A percentile compares a stretch with the other conserved stretches of the same genome.
Evolutionary conservation across 2,797 vertebrate genomes (phyloP).

Genomic region (Borostomias antarcticus): DNA sequence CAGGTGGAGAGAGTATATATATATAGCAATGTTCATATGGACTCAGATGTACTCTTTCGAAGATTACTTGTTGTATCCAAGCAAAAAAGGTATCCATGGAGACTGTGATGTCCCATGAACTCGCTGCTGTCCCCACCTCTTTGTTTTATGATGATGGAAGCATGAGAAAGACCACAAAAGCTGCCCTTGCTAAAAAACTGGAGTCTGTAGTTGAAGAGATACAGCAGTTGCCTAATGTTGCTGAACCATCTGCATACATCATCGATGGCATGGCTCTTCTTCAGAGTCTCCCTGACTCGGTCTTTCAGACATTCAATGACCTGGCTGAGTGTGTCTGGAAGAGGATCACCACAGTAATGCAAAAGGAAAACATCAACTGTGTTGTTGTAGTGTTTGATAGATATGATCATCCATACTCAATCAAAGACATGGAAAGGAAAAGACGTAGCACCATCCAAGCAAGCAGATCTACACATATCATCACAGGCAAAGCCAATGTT

Average conservation of each 20-base stretch:
- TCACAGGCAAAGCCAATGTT: too few species aligned
- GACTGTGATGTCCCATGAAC: too few species aligned
- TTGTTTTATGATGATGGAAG: constrained; percentile 31
- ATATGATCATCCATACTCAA: too few species aligned
- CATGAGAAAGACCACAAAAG: constrained; percentile 30
- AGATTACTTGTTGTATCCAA: too few species aligned
- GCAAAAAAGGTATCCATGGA: constrained; percentile 6
- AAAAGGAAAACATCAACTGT: constrained; percentile 2
- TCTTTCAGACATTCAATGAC: background rate
- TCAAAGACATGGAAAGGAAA: constrained; percentile 8
- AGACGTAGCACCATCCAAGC: constrained; percentile 12
- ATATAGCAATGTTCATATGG: too few species aligned
- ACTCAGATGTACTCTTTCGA: too few species aligned
- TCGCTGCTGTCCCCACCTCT: constrained; percentile 14
- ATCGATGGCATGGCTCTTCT: too few species aligned
- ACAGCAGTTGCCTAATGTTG: constrained; percentile 5
- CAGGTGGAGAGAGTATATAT: too few species aligned
- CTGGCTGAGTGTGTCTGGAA: constrained; percentile 9
- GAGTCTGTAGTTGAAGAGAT: constrained; percentile 19
- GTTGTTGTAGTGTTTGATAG: background rate
- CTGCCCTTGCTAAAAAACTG: constrained; percentile 30
- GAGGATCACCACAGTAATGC: background rate
- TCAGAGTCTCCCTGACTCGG: too few species aligned
- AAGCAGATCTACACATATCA: constrained; percentile 4
- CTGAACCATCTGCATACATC: too few species aligned